These are phyloP conservation scores for Botia almorhae DNA, from an alignment of 2,797 vertebrate genomes.

Conservation along the genomic window DNA sequence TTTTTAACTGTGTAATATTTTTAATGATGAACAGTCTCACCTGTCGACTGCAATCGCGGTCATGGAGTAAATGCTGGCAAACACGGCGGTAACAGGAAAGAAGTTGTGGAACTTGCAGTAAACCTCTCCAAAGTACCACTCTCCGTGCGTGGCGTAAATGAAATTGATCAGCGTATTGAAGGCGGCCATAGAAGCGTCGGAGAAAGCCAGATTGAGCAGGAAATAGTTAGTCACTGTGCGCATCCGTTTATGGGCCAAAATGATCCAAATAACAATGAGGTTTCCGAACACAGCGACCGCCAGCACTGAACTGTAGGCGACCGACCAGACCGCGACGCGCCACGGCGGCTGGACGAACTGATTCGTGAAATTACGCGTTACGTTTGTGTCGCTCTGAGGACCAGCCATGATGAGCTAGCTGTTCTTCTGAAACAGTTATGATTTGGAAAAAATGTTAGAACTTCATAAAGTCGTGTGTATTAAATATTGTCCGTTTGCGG, in stretches of 20 bases:
- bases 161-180: constrained; percentile 95
- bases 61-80: constrained; percentile 98
- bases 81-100: constrained; percentile 92
- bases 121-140: constrained; percentile 93
- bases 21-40: constrained; percentile 64
- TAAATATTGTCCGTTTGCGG: not conserved
- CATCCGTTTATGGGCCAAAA: constrained; percentile 93
- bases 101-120: constrained; percentile 98
- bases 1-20: too few species aligned
- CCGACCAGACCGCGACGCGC: constrained; percentile 91
- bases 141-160: constrained; percentile 88
- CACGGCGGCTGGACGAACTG: constrained; percentile 91
- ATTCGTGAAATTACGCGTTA: constrained; percentile 79
- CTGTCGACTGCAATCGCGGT: constrained; percentile 91
- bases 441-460: not conserved
- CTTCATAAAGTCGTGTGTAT: not conserved
- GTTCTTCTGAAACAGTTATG: not conserved
- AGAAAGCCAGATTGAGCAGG: constrained; percentile 91
- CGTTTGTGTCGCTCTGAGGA: constrained; percentile 59
- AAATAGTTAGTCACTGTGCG: constrained; percentile 95
- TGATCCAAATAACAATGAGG: constrained; percentile 92
- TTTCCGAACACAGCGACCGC: constrained; percentile 89
- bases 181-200: constrained; percentile 90
- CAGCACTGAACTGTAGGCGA: constrained; percentile 86
- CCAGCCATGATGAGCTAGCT: constrained; percentile 12